Evolutionary conservation across 2,797 vertebrate species (phyloP), one percentile per base, ranked within the genome.

Genomic region (Neoniphon sammara): DNA sequence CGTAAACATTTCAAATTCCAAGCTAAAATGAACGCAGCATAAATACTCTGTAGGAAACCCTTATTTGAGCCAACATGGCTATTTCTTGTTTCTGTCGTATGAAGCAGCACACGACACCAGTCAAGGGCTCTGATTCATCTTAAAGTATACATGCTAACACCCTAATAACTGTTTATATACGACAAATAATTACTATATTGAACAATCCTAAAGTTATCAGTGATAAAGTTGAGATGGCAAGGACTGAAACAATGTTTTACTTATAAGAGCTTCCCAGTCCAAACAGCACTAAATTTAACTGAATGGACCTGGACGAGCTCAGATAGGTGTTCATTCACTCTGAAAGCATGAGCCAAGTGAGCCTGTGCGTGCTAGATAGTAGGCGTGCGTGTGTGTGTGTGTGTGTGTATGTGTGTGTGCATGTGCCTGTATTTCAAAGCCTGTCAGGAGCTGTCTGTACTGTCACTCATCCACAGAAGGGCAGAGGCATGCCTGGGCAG

Each of bases 401-500:
- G 55, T 57, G 64, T 34, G 50, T n/a, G 9, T 44, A 17, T 21
- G 66, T 44, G 23, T 23, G 64, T 39, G 4, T 27, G 53, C 44
- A 52, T 30, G 79, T 56, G 73, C 23, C 18, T 56, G 78, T 78
- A 74, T 85, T 75, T 88, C 59, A 80, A 67, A 83, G 87, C 74
- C 76, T 82, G 83, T 88, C 84, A 85, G 81, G 70, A 70, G 82
- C 85, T 87, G 83, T 88, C 83, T 78, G 7, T 21, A 67, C 87
- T 84, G 91, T 88, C 89, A 90, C 77, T 90, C 83, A 88, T 70
- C 75, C 14, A 18, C 73, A 64, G 64, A 68, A 46, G 54, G 70
- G 78, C 71, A 77, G 70, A 78, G 55, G 76, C 18, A 73, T 86
- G 84, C 77, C 60, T 5, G 71, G 85, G 79, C 81, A 68, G 67